Evolutionary conservation across 2,797 vertebrate species (phyloP).

Genomic region (Antrozous pallidus): DNA sequence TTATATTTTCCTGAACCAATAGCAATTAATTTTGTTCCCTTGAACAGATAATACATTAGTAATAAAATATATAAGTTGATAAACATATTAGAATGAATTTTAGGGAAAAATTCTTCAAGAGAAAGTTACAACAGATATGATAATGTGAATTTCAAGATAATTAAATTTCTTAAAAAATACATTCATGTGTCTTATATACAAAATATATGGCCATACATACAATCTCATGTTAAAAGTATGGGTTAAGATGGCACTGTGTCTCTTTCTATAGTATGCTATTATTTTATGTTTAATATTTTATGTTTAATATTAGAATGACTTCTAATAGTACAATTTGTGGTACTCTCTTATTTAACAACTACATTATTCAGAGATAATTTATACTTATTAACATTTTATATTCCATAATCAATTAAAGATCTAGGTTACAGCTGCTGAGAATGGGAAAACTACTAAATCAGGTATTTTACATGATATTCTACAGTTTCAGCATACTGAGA

Average conservation of each 20-base stretch:
- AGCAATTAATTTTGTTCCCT: conserved; percentile 19
- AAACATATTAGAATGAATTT: conserved; percentile 28
- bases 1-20: neutral
- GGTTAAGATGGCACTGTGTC: neutral
- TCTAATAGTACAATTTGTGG: neutral
- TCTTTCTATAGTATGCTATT: neutral
- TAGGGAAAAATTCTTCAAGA: neutral
- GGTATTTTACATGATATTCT: neutral
- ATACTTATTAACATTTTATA: neutral
- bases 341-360: neutral
- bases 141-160: neutral
- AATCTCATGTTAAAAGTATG: neutral
- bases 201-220: neutral
- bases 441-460: neutral
- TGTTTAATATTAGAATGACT: neutral
- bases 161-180: conserved; percentile 1
- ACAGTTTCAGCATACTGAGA: neutral
- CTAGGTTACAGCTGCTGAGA: neutral
- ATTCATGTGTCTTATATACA: neutral
- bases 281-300: neutral
- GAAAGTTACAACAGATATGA: neutral
- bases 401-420: neutral
- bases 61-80: neutral
- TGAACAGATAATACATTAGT: neutral
- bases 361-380: neutral